A percentile compares a stretch with the other conserved stretches of the same genome.
Conservation (phyloP, 1,140 invertebrate species). For the Penaeus chinensis region DNA sequence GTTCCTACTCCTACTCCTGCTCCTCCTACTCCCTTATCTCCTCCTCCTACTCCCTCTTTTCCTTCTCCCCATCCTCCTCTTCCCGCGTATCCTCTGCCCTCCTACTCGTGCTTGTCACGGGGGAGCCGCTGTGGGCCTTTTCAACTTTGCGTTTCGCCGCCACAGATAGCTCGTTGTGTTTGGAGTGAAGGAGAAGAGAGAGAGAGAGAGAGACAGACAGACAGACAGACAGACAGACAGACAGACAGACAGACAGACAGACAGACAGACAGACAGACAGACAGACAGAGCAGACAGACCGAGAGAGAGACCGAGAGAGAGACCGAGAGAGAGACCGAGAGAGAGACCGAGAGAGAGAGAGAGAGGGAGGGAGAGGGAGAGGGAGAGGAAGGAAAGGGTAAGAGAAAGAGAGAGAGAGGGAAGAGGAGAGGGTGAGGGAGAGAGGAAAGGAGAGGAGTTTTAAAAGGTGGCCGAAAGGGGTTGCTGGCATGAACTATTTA, state of each 20-base stretch:
- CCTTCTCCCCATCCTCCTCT: too few species aligned
- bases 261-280: background rate
- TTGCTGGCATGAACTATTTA: background rate
- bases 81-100: too few species aligned
- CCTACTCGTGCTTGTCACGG: too few species aligned
- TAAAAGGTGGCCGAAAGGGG: background rate
- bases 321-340: background rate
- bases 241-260: background rate
- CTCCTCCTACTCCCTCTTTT: too few species aligned
- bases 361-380: background rate
- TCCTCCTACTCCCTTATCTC: too few species aligned
- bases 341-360: background rate
- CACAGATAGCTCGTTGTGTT: too few species aligned
- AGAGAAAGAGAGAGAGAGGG: constrained; percentile 16
- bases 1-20: too few species aligned
- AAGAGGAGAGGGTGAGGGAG: background rate
- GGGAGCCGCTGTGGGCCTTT: too few species aligned
- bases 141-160: too few species aligned
- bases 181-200: background rate
- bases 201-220: constrained; percentile 14
- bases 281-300: background rate
- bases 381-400: background rate
- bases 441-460: background rate
- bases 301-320: background rate
- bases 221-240: background rate